Percentiles rank a stretch among this genome's conserved stretches.
phyloP scores from a whole-genome alignment of 2,113 vertebrate genomes.

The Austrofundulus limnaeus region DNA sequence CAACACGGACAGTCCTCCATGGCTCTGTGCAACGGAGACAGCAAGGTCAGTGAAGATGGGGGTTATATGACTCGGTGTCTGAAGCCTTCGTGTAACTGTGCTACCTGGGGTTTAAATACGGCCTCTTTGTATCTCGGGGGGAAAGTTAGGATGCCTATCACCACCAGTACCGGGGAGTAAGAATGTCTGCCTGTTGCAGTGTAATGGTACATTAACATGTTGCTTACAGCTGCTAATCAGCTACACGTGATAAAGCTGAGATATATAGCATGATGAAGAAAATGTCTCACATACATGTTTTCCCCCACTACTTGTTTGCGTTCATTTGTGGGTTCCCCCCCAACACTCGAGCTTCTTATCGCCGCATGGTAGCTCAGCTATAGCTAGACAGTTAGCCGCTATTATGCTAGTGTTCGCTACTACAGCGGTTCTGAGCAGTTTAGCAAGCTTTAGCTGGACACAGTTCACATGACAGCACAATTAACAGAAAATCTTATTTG shows the following conservation, averaged over 20 bases:
- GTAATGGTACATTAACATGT: conserved; percentile 35
- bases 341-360: conserved; percentile 11
- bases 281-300: not conserved
- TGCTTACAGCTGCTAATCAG: conserved; percentile 16
- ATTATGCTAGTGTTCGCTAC: conserved; percentile 53
- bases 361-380: conserved; percentile 74
- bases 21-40: conserved; percentile 96
- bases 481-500: rapidly evolving
- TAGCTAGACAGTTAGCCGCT: conserved; percentile 47
- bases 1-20: conserved; percentile 78
- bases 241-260: not conserved
- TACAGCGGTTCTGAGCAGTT: conserved; percentile 10
- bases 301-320: not conserved
- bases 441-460: conserved; percentile 29
- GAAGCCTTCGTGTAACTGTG: conserved; percentile 8
- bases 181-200: conserved; percentile 56
- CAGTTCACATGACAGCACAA: not conserved
- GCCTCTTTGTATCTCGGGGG: conserved; percentile 63
- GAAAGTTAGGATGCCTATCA: conserved; percentile 62
- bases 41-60: conserved; percentile 87
- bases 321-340: conserved; percentile 1
- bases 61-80: conserved; percentile 10
- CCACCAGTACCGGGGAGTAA: conserved; percentile 19
- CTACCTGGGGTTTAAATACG: conserved; percentile 37
- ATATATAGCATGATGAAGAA: not conserved